Base-by-base conservation (phyloP, 2,113 vertebrate species). In the Colistium nudipinnis region DNA sequence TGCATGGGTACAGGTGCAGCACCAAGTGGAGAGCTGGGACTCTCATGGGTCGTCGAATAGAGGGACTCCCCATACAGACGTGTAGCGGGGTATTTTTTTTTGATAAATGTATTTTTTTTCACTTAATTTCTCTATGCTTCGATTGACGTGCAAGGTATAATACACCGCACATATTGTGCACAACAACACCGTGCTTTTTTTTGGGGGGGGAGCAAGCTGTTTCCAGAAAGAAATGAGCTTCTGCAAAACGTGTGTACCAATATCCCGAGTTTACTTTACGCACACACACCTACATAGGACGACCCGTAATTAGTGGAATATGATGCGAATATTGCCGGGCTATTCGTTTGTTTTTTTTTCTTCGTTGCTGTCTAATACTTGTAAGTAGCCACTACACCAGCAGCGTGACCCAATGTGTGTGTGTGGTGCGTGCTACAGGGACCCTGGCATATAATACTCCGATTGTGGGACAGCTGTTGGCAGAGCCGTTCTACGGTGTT, bases 391-490 rank as follows among this genome's bases (percentile, higher is more conserved):
- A 70, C 78, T 69, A 67, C 74, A 79, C 60, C 80, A 74, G 64
- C 78, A 62, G 28, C 64, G 13, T 53, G 56, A 31, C n/a, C 62
- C 64, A 49, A 60, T 65, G 51, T 17, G 51, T 53, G 80, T 73
- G 78, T 68, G 78, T 28, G 57, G 54, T 71, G 35, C 52, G 64
- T 65, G 70, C 35, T 60, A n/a, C 31, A 56, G 38, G 51, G 76
- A 76, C 83, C 61, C 75, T 80, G 86, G 81, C 69, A 78, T 84
- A 87, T 87, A 86, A 86, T 80, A 77, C 76, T 84, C 75, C 48
- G 83, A 85, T 80, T 83, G 82, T 88, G 82, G 85, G 88, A 85
- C 91, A 91, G 91, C 91, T 91, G 90, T 86, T 92, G 91, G 88
- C 89, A 90, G 78, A 78, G 84, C 67, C 83, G 85, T 86, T 92